Conservation (phyloP, 2,113 vertebrate genomes). For the Periophthalmodon schlosseri region DNA sequence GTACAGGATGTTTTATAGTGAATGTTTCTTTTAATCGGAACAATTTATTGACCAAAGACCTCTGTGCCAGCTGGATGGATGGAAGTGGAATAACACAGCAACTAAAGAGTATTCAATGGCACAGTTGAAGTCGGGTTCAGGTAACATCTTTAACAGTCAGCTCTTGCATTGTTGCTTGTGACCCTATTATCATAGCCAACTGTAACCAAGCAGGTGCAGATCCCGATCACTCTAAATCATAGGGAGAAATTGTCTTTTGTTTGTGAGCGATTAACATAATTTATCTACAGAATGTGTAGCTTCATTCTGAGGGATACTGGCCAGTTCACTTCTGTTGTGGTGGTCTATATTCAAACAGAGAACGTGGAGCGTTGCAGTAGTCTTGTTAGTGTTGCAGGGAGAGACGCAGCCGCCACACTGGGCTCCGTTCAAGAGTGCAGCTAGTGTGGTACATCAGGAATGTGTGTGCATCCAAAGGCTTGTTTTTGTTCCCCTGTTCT, state of each 20-base stretch:
- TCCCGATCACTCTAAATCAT: conserved; percentile 36
- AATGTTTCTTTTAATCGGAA: conserved; percentile 29
- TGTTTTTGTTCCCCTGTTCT: conserved; percentile 26
- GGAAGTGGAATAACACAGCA: conserved; percentile 23
- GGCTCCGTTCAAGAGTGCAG: conserved; percentile 14
- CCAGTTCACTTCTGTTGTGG: conserved; percentile 60
- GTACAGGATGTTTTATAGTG: conserved; percentile 32
- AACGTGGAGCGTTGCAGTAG: conserved; percentile 18
- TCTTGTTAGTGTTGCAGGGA: conserved; percentile 37
- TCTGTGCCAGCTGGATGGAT: conserved; percentile 38
- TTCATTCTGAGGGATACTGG: conserved; percentile 61
- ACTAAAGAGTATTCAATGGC: background rate
- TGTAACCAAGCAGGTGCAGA: conserved; percentile 30
- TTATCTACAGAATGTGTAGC: conserved; percentile 9
- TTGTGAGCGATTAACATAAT: conserved; percentile 42
- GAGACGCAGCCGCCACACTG: background rate
- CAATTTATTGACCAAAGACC: conserved; percentile 24
- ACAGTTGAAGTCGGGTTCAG: background rate
- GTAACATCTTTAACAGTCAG: background rate
- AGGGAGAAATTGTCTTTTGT: conserved; percentile 41
- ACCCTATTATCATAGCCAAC: conserved; percentile 32
- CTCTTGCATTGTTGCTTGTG: conserved; percentile 12
- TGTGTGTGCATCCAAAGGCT: conserved; percentile 16
- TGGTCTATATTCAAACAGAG: conserved; percentile 46
- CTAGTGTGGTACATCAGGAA: conserved; percentile 19